Evolutionary conservation across 2,888 invertebrate genomes (phyloP).

Genomic region (Drosophila setosimentum): DNA sequence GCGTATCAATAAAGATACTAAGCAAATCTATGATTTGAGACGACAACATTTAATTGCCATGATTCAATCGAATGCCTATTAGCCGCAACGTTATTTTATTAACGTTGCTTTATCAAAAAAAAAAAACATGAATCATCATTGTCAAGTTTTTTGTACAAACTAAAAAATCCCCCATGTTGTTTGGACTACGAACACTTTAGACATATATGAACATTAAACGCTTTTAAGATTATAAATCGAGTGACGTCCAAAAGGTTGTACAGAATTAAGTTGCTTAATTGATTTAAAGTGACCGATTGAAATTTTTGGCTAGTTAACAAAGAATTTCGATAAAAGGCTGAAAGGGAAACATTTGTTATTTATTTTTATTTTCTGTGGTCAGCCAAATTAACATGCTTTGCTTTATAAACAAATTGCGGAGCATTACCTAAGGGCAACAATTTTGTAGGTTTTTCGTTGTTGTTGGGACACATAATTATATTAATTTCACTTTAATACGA

Average conservation of each 20-base stretch:
- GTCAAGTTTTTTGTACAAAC: not conserved
- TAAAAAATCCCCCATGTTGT: slow-evolving; percentile 3
- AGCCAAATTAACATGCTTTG: slow-evolving; percentile 33
- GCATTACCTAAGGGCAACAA: slow-evolving; percentile 46
- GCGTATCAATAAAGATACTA: not conserved
- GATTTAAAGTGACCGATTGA: slow-evolving; percentile 32
- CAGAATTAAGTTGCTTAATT: slow-evolving; percentile 24
- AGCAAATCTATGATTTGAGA: not conserved
- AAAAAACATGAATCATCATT: slow-evolving; percentile 1
- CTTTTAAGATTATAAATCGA: slow-evolving; percentile 32
- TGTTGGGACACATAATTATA: slow-evolving; percentile 58
- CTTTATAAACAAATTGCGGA: slow-evolving; percentile 55
- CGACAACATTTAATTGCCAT: not conserved
- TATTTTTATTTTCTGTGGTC: slow-evolving; percentile 15
- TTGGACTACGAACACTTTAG: slow-evolving; percentile 6
- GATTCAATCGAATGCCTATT: not conserved
- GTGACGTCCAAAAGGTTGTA: slow-evolving; percentile 25
- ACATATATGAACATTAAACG: slow-evolving; percentile 41
- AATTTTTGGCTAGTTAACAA: slow-evolving; percentile 49
- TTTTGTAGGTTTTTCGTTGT: slow-evolving; percentile 42
- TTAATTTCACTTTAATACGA: slow-evolving; percentile 41
- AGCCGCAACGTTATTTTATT: not conserved
- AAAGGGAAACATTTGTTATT: slow-evolving; percentile 22
- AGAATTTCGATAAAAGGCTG: slow-evolving; percentile 51
- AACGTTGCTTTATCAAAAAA: not conserved